Evolutionary conservation across 1,140 invertebrate species (phyloP).

Genomic region (Rhyzopertha dominica): DNA sequence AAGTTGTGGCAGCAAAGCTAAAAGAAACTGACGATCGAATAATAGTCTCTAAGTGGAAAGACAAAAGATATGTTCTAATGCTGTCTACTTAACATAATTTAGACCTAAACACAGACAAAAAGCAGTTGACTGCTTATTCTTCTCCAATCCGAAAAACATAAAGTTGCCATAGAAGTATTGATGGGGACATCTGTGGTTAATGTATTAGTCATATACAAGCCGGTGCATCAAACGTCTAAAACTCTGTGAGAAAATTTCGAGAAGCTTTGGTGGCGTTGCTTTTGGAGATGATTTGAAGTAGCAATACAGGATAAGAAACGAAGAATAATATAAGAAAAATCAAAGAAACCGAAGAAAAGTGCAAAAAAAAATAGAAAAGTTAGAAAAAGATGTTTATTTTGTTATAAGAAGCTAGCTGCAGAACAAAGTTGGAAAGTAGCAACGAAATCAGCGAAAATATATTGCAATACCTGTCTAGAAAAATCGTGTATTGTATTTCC

Average conservation of each 20-base stretch:
- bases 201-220: constrained; percentile 17
- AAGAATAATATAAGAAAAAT: constrained; percentile 13
- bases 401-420: constrained; percentile 11
- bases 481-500: constrained; percentile 9
- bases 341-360: constrained; percentile 16
- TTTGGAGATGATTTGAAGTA: constrained; percentile 5
- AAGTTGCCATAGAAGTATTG: constrained; percentile 43
- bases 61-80: constrained; percentile 43
- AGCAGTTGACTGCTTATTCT: constrained; percentile 41
- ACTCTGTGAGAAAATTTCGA: constrained; percentile 7
- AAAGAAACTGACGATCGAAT: constrained; percentile 40
- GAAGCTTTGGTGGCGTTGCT: constrained; percentile 8
- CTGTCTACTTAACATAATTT: constrained; percentile 42
- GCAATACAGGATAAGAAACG: background rate
- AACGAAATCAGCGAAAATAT: constrained; percentile 12
- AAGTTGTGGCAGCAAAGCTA: constrained; percentile 38
- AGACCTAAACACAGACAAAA: constrained; percentile 28
- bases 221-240: background rate
- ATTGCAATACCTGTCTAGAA: constrained; percentile 11
- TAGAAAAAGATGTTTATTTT: constrained; percentile 10
- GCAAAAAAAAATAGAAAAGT: constrained; percentile 15
- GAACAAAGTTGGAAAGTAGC: constrained; percentile 8
- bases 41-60: constrained; percentile 44
- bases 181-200: constrained; percentile 40
- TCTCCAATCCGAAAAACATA: constrained; percentile 37